These are phyloP conservation scores for Stictocephala bisonia DNA, from an alignment of 2,888 invertebrate species.

Conservation along the genomic window DNA sequence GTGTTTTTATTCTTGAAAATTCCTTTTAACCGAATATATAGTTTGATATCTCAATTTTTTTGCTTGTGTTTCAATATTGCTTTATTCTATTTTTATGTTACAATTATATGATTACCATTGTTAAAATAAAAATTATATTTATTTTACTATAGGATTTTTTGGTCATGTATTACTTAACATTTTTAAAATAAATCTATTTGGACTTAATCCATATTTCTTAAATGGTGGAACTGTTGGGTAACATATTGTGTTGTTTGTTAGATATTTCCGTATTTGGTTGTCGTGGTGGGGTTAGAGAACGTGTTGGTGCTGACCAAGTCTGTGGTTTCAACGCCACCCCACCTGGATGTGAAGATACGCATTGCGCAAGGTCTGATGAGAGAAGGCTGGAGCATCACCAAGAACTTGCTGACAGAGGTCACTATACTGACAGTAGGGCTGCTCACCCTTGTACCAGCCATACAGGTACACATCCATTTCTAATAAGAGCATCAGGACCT, in stretches of 20 bases:
- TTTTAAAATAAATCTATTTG: background rate
- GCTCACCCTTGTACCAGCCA: conserved; percentile 95
- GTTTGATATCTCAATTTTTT: too few species aligned
- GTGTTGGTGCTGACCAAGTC: conserved; percentile 91
- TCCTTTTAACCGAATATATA: too few species aligned
- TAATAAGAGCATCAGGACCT: background rate
- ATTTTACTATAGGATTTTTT: too few species aligned
- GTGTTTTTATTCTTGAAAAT: too few species aligned
- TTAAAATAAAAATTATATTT: too few species aligned
- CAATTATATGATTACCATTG: too few species aligned
- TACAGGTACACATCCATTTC: too few species aligned
- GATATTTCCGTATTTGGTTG: conserved; percentile 94
- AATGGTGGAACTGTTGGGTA: background rate
- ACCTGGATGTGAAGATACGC: conserved; percentile 94
- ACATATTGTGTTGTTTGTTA: conserved; percentile 42
- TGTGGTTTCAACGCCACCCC: conserved; percentile 89
- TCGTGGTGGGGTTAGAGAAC: conserved; percentile 95
- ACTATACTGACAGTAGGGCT: conserved; percentile 92
- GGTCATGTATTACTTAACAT: background rate
- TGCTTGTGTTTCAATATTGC: too few species aligned
- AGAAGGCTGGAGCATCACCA: conserved; percentile 98
- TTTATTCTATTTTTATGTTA: too few species aligned
- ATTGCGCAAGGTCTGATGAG: conserved; percentile 96
- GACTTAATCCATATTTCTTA: background rate
- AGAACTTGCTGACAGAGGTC: conserved; percentile 93